These are phyloP conservation scores for Scaptomyza hsui DNA, from an alignment of 1,140 invertebrate genomes.

Conservation along the genomic window DNA sequence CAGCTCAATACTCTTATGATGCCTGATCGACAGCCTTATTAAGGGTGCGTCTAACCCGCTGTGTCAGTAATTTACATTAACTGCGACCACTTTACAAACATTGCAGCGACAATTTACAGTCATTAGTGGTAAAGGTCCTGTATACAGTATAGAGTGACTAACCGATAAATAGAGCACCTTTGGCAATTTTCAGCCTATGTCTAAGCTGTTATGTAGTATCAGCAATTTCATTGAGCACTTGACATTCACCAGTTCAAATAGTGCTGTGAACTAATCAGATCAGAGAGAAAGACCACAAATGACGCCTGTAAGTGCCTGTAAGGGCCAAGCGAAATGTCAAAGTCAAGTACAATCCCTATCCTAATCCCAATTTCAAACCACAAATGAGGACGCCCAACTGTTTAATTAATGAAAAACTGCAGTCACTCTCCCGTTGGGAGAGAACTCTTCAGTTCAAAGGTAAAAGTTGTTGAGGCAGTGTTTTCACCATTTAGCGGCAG, in stretches of 20 bases:
- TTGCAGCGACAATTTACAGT: slow-evolving; percentile 60
- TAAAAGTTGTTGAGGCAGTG: slow-evolving; percentile 46
- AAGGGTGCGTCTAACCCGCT: slow-evolving; percentile 3
- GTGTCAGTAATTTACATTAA: slow-evolving; percentile 60
- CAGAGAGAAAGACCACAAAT: slow-evolving; percentile 6
- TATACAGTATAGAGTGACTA: slow-evolving; percentile 20
- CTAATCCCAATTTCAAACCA: neutral
- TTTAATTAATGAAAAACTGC: slow-evolving; percentile 71
- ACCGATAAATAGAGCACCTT: slow-evolving; percentile 50
- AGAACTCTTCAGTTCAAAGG: slow-evolving; percentile 23
- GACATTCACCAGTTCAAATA: slow-evolving; percentile 37
- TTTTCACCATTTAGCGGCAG: slow-evolving; percentile 52
- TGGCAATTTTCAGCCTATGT: neutral
- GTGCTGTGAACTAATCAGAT: slow-evolving; percentile 54
- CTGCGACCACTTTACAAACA: slow-evolving; percentile 55
- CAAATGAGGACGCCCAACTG: slow-evolving; percentile 29
- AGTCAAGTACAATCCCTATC: slow-evolving; percentile 8
- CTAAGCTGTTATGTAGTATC: slow-evolving; percentile 13
- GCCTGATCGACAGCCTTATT: neutral
- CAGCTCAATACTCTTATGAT: slow-evolving; percentile 45
- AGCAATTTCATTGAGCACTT: slow-evolving; percentile 51
- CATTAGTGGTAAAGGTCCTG: slow-evolving; percentile 60
- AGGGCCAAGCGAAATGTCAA: slow-evolving; percentile 36
- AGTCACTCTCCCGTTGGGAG: slow-evolving; percentile 27
- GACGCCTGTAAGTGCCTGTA: slow-evolving; percentile 4